Base-by-base conservation (phyloP, 53 echinoderm and acorn worm species). In the Actinopyga echinites region DNA sequence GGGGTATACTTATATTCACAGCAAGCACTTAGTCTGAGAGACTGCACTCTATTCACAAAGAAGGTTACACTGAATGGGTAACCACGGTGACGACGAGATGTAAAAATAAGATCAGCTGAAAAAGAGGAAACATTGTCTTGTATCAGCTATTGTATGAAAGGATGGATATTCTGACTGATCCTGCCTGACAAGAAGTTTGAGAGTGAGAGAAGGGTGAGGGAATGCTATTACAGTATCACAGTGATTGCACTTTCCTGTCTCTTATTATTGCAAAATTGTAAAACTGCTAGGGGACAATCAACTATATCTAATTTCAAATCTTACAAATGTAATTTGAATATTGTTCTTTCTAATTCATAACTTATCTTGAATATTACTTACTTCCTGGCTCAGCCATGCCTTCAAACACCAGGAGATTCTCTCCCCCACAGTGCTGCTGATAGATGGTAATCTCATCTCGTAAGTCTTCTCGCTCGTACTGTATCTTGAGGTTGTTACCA, bases 351-450 rank as follows among this genome's bases (percentile, higher is more conserved):
- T 1, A 11, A 44, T 44, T 44, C 44, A 44, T 1, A 11, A 44
- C 44, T 44, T 40, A n/a, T n/a, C n/a, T n/a, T 59, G 62, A 1
- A 26, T 30, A 29, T 61, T 43, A 92, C 99, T 92, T 85, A 99
- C 99, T 94, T 89, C 95, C 95, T 60, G 92, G 88, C 43, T 95
- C 94, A 17, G 95, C 99, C 57, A 88, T 84, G 17, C 99, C 99
- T 56, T 92, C 88, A 66, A 99, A 99, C 83, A 99, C 99, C 8
- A 92, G 30, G 10, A 99, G 92, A 65, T 99, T 99, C 80, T 92
- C 99, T 28, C 99, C 99, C 44, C 99, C 99, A 32, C 99, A 99
- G 81, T 99, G 99, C 83, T 99, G 99, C 81, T 99, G 99, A 57
- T 88, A 92, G 66, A 99, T 78, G 65, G 89, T 80, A 35, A 99